Evolutionary conservation across 1,140 invertebrate species (phyloP).

Genomic region (Helicoverpa zea): DNA sequence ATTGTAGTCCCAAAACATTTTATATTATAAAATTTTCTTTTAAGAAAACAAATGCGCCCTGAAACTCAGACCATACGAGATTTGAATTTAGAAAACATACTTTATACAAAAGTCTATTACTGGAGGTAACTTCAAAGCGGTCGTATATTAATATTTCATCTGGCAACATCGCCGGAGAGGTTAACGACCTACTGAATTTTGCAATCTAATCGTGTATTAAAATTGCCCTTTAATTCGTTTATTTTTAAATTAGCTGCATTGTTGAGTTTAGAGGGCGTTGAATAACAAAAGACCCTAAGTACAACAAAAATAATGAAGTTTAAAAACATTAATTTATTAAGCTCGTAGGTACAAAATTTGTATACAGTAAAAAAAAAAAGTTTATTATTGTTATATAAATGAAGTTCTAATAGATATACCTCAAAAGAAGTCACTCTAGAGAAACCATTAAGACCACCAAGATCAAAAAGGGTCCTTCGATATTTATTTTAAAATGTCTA

Average conservation of each 20-base stretch:
- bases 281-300: not conserved
- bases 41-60: constrained; percentile 10
- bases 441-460: no score
- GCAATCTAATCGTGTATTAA: constrained; percentile 42
- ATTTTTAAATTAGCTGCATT: constrained; percentile 22
- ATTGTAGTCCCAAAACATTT: constrained; percentile 25
- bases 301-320: no score
- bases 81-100: constrained; percentile 49
- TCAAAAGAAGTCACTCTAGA: no score
- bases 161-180: constrained; percentile 47
- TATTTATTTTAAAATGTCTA: no score
- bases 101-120: constrained; percentile 53
- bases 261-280: not conserved
- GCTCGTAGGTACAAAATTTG: no score
- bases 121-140: constrained; percentile 50
- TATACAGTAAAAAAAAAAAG: no score
- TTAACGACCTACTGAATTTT: constrained; percentile 50
- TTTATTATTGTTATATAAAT: no score
- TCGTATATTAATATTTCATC: constrained; percentile 57
- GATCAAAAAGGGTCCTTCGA: no score
- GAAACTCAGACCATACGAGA: constrained; percentile 39
- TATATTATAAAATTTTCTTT: constrained; percentile 12
- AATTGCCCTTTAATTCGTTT: constrained; percentile 22
- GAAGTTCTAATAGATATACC: no score
- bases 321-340: no score